Evolutionary conservation across 2,797 vertebrate genomes (phyloP).

Genomic region (Oreochromis grahami): DNA sequence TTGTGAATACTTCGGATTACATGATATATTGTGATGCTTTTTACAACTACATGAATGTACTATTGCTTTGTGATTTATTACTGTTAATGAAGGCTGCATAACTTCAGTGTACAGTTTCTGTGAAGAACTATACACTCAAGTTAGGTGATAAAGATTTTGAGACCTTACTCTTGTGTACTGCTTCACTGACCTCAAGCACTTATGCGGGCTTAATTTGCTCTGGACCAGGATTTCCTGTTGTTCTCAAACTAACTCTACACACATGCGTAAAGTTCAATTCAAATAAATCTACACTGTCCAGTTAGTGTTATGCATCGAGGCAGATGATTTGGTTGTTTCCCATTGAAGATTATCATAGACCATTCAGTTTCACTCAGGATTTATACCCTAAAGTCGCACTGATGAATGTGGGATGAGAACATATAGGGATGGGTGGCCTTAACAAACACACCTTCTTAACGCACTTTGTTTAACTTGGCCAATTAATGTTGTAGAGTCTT

Average conservation of each 20-base stretch:
- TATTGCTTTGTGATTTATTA: background rate
- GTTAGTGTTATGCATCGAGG: background rate
- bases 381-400: background rate
- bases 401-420: background rate
- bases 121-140: background rate
- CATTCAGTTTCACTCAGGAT: background rate
- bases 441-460: background rate
- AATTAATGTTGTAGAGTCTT: background rate
- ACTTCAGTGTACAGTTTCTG: background rate
- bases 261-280: background rate
- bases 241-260: background rate
- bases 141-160: background rate
- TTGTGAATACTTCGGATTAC: background rate
- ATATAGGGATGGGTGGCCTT: background rate
- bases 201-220: conserved; percentile 11
- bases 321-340: background rate
- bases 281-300: background rate
- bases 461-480: background rate
- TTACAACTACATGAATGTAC: background rate
- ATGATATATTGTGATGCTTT: background rate
- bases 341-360: background rate
- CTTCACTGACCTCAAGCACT: conserved; percentile 37
- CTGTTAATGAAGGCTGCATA: background rate
- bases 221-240: background rate
- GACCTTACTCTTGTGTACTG: conserved; percentile 20